These are phyloP conservation scores for Andrena bucephala DNA, from an alignment of 2,888 invertebrate genomes.

Conservation along the genomic window DNA sequence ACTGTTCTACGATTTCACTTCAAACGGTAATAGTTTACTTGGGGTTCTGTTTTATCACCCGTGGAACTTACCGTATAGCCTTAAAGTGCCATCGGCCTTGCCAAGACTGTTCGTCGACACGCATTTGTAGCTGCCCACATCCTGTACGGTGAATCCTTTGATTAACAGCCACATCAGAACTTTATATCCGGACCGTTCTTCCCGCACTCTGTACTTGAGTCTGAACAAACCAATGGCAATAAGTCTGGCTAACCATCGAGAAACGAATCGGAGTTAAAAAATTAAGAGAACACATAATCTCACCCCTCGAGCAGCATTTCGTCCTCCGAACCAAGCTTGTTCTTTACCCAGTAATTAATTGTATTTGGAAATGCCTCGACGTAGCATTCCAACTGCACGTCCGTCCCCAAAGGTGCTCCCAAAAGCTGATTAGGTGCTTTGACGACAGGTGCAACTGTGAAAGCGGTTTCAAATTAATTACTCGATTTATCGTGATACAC, in stretches of 20 bases:
- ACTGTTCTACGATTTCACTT: background rate
- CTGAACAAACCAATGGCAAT: slow-evolving; percentile 84
- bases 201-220: slow-evolving; percentile 90
- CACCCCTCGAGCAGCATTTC: slow-evolving; percentile 82
- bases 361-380: slow-evolving; percentile 94
- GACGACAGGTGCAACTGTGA: slow-evolving; percentile 93
- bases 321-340: slow-evolving; percentile 80
- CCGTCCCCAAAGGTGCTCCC: slow-evolving; percentile 94
- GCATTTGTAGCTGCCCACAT: slow-evolving; percentile 92
- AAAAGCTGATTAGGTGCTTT: slow-evolving; percentile 95
- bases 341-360: slow-evolving; percentile 93
- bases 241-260: slow-evolving; percentile 29
- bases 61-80: slow-evolving; percentile 89
- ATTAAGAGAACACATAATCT: slow-evolving; percentile 51
- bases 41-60: slow-evolving; percentile 30
- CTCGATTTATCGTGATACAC: slow-evolving; percentile 29
- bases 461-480: slow-evolving; percentile 65
- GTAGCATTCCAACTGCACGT: slow-evolving; percentile 94
- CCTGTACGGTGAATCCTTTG: slow-evolving; percentile 87
- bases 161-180: slow-evolving; percentile 91
- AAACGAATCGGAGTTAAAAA: background rate
- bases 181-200: slow-evolving; percentile 90
- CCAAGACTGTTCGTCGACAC: slow-evolving; percentile 93
- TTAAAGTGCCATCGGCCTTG: slow-evolving; percentile 91
- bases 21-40: background rate